A percentile compares a stretch with the other conserved stretches of the same genome.
These are phyloP conservation scores for Thereva unica DNA, from an alignment of 2,888 invertebrate species.

Conservation along the genomic window DNA sequence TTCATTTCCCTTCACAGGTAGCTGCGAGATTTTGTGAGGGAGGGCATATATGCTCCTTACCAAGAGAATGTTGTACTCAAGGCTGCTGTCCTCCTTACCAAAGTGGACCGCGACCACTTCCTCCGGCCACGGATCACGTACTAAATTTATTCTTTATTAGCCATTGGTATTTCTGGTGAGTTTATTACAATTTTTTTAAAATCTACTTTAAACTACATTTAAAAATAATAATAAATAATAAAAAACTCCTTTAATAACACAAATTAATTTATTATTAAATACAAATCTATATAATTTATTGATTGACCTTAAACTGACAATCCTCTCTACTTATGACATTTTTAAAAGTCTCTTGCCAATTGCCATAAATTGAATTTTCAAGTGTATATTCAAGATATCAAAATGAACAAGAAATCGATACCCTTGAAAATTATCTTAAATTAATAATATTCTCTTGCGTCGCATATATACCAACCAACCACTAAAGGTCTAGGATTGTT, in stretches of 20 bases:
- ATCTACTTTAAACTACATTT: background rate
- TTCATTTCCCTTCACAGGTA: conserved; percentile 52
- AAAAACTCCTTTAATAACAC: too few species aligned
- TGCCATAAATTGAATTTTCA: too few species aligned
- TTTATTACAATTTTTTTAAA: conserved; percentile 38
- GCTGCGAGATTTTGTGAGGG: conserved; percentile 66
- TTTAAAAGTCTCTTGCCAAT: conserved; percentile 3
- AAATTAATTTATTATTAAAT: conserved; percentile 3
- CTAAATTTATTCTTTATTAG: conserved; percentile 70
- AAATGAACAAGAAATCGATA: too few species aligned
- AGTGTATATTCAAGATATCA: too few species aligned
- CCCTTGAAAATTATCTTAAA: too few species aligned
- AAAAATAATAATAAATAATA: too few species aligned
- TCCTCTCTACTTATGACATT: background rate
- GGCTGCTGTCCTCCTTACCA: conserved; percentile 65
- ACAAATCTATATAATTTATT: conserved; percentile 17
- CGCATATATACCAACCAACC: too few species aligned
- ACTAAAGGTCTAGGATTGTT: too few species aligned
- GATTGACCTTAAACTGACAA: conserved; percentile 17
- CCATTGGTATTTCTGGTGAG: conserved; percentile 70
- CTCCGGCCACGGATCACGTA: conserved; percentile 62
- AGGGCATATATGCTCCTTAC: conserved; percentile 71
- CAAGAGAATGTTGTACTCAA: conserved; percentile 74
- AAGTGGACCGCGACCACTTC: conserved; percentile 58
- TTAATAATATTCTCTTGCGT: too few species aligned